Conservation (phyloP, 2,888 invertebrate genomes). For the Nasonia oneida region DNA sequence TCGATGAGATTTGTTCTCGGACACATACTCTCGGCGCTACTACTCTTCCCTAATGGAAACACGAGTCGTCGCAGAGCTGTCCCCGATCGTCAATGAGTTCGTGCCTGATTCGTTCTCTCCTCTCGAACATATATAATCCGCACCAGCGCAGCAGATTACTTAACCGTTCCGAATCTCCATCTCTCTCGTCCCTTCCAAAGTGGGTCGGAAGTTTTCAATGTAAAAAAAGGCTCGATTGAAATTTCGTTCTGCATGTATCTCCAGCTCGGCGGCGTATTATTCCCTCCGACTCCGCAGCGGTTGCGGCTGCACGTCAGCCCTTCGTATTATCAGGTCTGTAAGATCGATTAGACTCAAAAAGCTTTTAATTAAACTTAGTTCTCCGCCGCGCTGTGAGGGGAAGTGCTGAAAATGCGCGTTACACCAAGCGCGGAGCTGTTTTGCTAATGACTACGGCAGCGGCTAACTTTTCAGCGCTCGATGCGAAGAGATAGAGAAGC, state of each 20-base stretch:
- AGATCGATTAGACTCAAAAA: slow-evolving; percentile 27
- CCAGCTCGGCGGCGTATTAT: not conserved
- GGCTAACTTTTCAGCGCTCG: not conserved
- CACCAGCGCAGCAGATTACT: slow-evolving; percentile 2
- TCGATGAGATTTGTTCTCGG: too few species aligned
- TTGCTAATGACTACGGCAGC: not conserved
- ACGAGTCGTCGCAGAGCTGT: not conserved
- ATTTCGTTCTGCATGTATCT: not conserved
- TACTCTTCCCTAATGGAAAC: too few species aligned
- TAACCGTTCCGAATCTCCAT: slow-evolving; percentile 10
- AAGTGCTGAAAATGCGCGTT: slow-evolving; percentile 21
- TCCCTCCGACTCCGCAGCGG: not conserved
- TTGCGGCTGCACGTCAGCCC: not conserved
- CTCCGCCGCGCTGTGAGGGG: not conserved
- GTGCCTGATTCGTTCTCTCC: slow-evolving; percentile 18
- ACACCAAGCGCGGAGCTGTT: not conserved
- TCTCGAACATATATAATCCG: slow-evolving; percentile 6
- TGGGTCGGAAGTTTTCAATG: slow-evolving; percentile 10
- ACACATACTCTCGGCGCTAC: too few species aligned
- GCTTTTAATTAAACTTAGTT: slow-evolving; percentile 41
- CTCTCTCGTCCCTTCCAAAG: not conserved
- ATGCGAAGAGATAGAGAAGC: not conserved
- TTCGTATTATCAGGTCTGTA: slow-evolving; percentile 25
- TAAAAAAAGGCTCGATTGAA: not conserved
- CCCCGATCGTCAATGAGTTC: slow-evolving; percentile 41